These are phyloP conservation scores for Atractosteus spatula DNA, from an alignment of 2,113 vertebrate species.

Conservation along the genomic window DNA sequence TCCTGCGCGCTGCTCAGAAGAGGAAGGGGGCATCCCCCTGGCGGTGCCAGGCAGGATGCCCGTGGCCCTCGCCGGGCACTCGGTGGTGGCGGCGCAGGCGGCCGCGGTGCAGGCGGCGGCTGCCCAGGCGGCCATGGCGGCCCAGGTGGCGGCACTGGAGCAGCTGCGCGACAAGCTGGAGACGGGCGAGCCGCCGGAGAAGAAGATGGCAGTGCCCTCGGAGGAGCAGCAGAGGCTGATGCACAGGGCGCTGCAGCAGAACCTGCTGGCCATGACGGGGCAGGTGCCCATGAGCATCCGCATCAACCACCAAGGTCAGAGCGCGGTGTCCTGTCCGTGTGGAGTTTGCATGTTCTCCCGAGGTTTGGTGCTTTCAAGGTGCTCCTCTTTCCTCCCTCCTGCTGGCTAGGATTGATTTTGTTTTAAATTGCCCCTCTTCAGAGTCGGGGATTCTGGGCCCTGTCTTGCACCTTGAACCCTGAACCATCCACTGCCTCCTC, in stretches of 20 bases:
- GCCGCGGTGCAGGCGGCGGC: conserved; percentile 67
- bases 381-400: too few species aligned
- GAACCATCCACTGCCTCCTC: too few species aligned
- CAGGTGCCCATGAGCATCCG: conserved; percentile 97
- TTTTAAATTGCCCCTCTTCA: too few species aligned
- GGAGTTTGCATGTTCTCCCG: too few species aligned
- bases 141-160: conserved; percentile 85
- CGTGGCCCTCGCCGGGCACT: conserved; percentile 70
- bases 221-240: conserved; percentile 91
- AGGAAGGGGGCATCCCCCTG: conserved; percentile 74
- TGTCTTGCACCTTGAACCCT: too few species aligned
- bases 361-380: too few species aligned
- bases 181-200: conserved; percentile 87
- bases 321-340: too few species aligned
- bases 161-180: conserved; percentile 94
- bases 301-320: conserved; percentile 89
- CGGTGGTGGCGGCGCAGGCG: conserved; percentile 78
- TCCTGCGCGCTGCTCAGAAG: conserved; percentile 60
- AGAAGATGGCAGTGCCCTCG: conserved; percentile 83
- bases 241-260: conserved; percentile 91
- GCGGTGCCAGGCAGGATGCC: conserved; percentile 70
- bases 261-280: conserved; percentile 88
- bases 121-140: conserved; percentile 75
- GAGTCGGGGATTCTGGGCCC: too few species aligned
- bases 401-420: too few species aligned